Percentiles rank a stretch among this genome's conserved stretches.
These are phyloP conservation scores for Icerya purchasi DNA, from an alignment of 2,888 invertebrate species.

Conservation along the genomic window DNA sequence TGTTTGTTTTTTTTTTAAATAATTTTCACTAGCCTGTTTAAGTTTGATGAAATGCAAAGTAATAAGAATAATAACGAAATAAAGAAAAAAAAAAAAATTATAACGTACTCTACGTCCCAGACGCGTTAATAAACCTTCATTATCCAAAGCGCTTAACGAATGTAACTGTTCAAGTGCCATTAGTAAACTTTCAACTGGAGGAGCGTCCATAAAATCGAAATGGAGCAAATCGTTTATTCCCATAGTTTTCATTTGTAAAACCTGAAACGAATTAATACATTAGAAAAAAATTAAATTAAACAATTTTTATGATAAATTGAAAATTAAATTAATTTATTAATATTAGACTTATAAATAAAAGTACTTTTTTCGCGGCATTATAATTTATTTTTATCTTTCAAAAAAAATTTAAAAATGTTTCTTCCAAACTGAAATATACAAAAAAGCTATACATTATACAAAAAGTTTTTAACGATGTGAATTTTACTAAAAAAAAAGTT, in stretches of 20 bases:
- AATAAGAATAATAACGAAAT: too few species aligned
- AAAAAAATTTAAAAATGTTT: slow-evolving; percentile 3
- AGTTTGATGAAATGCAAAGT: not conserved
- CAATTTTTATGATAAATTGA: too few species aligned
- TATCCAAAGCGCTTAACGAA: slow-evolving; percentile 87
- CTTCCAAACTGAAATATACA: not conserved
- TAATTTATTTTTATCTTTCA: too few species aligned
- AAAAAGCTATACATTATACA: too few species aligned
- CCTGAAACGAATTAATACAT: too few species aligned
- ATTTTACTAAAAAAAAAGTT: too few species aligned
- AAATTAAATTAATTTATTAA: too few species aligned
- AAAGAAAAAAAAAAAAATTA: not conserved
- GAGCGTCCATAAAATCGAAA: slow-evolving; percentile 99
- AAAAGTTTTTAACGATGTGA: too few species aligned
- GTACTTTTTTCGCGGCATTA: too few species aligned
- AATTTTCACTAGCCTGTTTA: not conserved
- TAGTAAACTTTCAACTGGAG: slow-evolving; percentile 89
- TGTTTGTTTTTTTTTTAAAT: not conserved
- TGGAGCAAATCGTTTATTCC: slow-evolving; percentile 94
- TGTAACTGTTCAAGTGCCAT: slow-evolving; percentile 95
- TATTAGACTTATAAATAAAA: too few species aligned
- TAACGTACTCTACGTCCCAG: slow-evolving; percentile 45
- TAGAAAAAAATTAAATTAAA: too few species aligned
- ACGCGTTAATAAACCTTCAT: slow-evolving; percentile 67
- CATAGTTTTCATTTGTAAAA: slow-evolving; percentile 94